Conservation (phyloP, 1,140 invertebrate species). For the Macrosteles quadrilineatus region DNA sequence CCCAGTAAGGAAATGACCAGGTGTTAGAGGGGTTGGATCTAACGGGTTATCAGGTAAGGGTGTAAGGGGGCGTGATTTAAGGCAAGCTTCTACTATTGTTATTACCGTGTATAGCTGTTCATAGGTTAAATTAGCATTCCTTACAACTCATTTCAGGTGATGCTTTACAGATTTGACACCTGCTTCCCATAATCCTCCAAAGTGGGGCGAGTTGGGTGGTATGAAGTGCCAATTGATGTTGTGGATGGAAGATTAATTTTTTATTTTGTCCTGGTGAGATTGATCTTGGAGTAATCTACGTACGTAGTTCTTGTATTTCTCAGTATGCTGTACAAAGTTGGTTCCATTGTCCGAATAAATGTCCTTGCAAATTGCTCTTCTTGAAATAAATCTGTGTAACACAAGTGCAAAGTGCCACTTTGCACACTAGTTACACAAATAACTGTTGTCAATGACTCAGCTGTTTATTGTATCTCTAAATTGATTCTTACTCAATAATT, state of each 20-base stretch:
- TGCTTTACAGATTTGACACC: constrained; percentile 44
- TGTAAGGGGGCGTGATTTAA: constrained; percentile 39
- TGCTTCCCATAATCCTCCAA: constrained; percentile 46
- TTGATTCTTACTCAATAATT: too few species aligned
- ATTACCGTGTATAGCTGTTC: constrained; percentile 39
- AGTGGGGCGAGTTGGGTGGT: constrained; percentile 42
- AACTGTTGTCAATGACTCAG: too few species aligned
- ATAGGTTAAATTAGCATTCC: constrained; percentile 34
- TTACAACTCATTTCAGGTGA: constrained; percentile 36
- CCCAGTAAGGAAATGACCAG: too few species aligned
- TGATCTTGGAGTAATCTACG: background rate
- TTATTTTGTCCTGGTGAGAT: background rate
- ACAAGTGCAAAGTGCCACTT: too few species aligned
- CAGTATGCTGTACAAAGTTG: background rate
- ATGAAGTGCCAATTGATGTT: constrained; percentile 42
- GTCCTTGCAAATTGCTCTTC: background rate
- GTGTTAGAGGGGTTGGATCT: constrained; percentile 34
- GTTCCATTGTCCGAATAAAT: background rate
- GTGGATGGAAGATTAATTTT: background rate
- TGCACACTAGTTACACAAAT: too few species aligned
- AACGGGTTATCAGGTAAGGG: constrained; percentile 34
- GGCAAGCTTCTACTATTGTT: constrained; percentile 36
- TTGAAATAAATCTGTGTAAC: background rate
- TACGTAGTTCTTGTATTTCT: background rate
- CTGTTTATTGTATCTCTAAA: too few species aligned